Evolutionary conservation across 2,113 vertebrate species (phyloP), one percentile per base, ranked within the genome.

Genomic region (Menura novaehollandiae): DNA sequence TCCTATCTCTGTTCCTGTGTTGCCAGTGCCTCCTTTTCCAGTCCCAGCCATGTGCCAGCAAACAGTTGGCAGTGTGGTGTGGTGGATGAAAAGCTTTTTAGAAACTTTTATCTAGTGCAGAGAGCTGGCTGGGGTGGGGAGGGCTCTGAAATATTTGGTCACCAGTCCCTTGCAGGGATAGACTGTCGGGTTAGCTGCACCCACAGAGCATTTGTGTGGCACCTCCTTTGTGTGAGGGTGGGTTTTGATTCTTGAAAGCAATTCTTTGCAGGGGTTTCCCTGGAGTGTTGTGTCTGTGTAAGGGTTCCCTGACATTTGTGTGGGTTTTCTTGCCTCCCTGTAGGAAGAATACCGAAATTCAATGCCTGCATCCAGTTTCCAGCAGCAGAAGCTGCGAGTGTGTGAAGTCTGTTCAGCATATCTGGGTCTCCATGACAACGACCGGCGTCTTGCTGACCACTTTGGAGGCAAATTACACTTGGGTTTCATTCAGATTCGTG

Each of bases 291-390:
- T 64, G 63, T 15, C 43, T 72, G 0, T 77, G 32, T 51, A 41
- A 75, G 55, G 8, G 20, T 43, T 92, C 73, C 35, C 60, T 85
- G 66, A 80, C 55, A 15, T 58, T 56, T 85, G 33, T 21, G 10
- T 44, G 80, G 7, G 8, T 47, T 75, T 73, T 8, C 93, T 85
- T 90, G 35, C 46, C 55, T 24, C 30, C 67, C 32, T 58, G 47
- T 63, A 99, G 99, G 99, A 99, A 91, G 99, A 99, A 96, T 99
- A 99, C 97, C 98, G 99, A 91, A 99, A 99, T 97, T 99, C 99
- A 24, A 99, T 99, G 99, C 99, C 99, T 14, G 99, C 99, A 9
- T 99, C 99, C 93, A 99, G 99, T 94, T 99, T 99, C 96, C 99
- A 99, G 83, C 99, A 99, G 97, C 99, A 99, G 98, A 99, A 99